Conservation (phyloP, 2,888 invertebrate genomes). For the Calliphora vomitoria region DNA sequence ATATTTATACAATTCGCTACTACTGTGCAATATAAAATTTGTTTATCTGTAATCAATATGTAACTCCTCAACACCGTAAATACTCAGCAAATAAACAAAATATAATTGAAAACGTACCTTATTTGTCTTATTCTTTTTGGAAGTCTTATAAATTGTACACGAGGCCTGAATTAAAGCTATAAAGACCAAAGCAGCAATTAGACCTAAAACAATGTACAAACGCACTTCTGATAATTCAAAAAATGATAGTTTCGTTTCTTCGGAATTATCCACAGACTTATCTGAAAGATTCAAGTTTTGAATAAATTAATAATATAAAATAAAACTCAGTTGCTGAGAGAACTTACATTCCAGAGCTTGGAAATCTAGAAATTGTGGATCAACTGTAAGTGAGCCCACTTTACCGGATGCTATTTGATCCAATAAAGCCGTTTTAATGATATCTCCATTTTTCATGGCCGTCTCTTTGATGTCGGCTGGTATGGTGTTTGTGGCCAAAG, state of each 20-base stretch:
- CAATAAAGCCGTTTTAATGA: slow-evolving; percentile 87
- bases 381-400: slow-evolving; percentile 92
- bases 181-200: slow-evolving; percentile 91
- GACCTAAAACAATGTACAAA: slow-evolving; percentile 92
- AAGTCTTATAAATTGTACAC: slow-evolving; percentile 91
- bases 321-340: neutral
- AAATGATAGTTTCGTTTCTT: slow-evolving; percentile 85
- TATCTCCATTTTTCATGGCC: slow-evolving; percentile 78
- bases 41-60: neutral
- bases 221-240: slow-evolving; percentile 90
- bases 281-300: slow-evolving; percentile 73
- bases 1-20: neutral
- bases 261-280: slow-evolving; percentile 80
- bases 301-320: neutral
- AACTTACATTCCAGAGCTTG: slow-evolving; percentile 88
- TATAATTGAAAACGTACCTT: slow-evolving; percentile 86
- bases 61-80: neutral
- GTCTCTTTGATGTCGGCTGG: slow-evolving; percentile 75
- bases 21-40: slow-evolving; percentile 16
- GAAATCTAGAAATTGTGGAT: slow-evolving; percentile 92
- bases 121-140: slow-evolving; percentile 86
- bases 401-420: slow-evolving; percentile 90
- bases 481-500: slow-evolving; percentile 81
- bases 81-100: neutral
- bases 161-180: slow-evolving; percentile 93